Base-by-base conservation (phyloP, 2,113 vertebrate genomes). In the Gorsachius goisagi region DNA sequence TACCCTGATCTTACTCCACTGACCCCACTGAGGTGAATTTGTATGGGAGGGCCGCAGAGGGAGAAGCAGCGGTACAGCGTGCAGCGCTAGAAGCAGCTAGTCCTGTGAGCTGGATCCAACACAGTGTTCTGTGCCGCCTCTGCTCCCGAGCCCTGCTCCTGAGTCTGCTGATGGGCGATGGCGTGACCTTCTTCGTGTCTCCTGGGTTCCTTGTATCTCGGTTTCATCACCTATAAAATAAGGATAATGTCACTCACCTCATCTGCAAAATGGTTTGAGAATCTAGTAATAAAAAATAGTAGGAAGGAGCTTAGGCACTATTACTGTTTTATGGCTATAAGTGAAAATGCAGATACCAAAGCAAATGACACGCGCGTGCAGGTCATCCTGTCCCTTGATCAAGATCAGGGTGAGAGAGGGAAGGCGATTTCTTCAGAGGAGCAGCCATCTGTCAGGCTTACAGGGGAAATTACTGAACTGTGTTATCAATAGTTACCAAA, bases 401-500 rank as follows among this genome's bases (percentile, higher is more conserved):
- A 67, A 53, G 88, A 32, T 0, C 6, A 86, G 71, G 72, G 52
- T 33, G 47, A 85, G 60, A 58, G n/a, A 66, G 69, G 62, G 37
- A 92, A 89, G 53, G 63, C 52, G n/a, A n/a, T 79, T 85, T 86
- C 59, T 93, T 23, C 49, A 62, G 60, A 27, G 71, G 11, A 90
- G 72, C 75, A 82, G 88, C 76, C 32, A 23, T 85, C 71, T 91
- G 85, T 41, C 73, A 79, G 86, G 63, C 58, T 75, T 6, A 9
- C 55, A 72, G 92, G 55, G 80, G 73, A 72, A 92, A 82, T 55
- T 79, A 79, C 91, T 92, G 50, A 64, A 89, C 41, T 85, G 90
- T 80, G 39, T 85, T 95, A 95, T 53, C 66, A 16, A 55, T 73
- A 89, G 87, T 87, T 91, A 95, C 33, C 94, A 66, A 50, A 92